A percentile compares a stretch with the other conserved stretches of the same genome.
phyloP scores from a whole-genome alignment of 1,140 invertebrate genomes.

The Penaeus vannamei region DNA sequence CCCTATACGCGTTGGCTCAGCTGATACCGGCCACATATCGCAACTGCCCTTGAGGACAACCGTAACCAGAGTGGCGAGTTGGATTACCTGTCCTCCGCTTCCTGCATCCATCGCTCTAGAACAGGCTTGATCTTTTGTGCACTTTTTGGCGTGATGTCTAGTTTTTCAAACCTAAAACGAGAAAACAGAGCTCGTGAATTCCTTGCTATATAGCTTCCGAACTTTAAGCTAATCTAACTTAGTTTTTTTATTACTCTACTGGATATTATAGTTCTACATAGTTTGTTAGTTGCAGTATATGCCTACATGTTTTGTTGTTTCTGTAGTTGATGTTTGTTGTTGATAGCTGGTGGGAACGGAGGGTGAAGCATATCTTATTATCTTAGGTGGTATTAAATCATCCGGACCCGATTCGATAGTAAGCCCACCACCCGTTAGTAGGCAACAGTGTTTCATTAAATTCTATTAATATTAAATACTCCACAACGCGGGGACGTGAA shows the following conservation, averaged over 20 bases:
- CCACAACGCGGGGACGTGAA: conserved; percentile 56
- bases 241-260: conserved; percentile 56
- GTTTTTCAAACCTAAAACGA: conserved; percentile 93
- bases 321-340: too few relatives aligned
- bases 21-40: conserved; percentile 16
- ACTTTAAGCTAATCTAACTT: conserved; percentile 61
- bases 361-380: conserved; percentile 57
- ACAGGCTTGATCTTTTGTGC: conserved; percentile 99
- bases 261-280: conserved; percentile 53
- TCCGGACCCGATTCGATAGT: conserved; percentile 45
- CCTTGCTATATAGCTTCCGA: conserved; percentile 59
- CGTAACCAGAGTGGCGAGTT: conserved; percentile 63
- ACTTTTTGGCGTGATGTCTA: conserved; percentile 99
- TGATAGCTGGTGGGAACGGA: conserved; percentile 62
- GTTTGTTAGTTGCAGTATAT: conserved; percentile 62
- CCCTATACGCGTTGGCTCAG: too few relatives aligned
- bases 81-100: conserved; percentile 92
- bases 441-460: conserved; percentile 45
- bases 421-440: conserved; percentile 65
- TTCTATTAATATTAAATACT: conserved; percentile 23
- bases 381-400: conserved; percentile 17
- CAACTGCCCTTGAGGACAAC: conserved; percentile 45
- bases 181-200: conserved; percentile 66
- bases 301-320: not conserved
- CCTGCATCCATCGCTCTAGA: conserved; percentile 97